Conservation (phyloP, 2,113 vertebrate species). For the Lates calcarifer region DNA sequence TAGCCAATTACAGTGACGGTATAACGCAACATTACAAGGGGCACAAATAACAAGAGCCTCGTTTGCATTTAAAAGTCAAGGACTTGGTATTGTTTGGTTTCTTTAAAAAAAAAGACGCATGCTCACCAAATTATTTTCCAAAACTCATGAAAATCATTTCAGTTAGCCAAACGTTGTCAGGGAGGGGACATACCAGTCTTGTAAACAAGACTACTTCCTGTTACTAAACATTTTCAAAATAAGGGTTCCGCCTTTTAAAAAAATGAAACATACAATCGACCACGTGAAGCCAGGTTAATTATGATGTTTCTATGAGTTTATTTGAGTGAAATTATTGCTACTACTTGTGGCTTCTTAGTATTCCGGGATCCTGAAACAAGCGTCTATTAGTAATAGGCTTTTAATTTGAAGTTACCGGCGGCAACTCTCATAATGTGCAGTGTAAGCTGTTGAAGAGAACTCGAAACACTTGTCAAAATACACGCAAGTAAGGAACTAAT, state of each 20-base stretch:
- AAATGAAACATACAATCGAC: background rate
- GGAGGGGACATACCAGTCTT: constrained; percentile 30
- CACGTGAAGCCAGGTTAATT: accelerated
- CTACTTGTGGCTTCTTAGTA: background rate
- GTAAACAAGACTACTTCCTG: constrained; percentile 69
- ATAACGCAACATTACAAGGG: background rate
- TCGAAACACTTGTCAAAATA: background rate
- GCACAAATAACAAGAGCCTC: too few relatives aligned
- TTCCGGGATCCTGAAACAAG: background rate
- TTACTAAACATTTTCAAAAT: constrained; percentile 55
- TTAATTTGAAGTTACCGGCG: constrained; percentile 65
- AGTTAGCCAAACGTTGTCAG: constrained; percentile 12
- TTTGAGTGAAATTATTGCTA: accelerated
- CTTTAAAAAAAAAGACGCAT: background rate
- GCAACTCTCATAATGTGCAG: background rate
- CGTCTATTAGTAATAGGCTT: background rate
- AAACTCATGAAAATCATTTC: constrained; percentile 25
- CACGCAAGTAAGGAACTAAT: background rate
- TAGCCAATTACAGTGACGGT: background rate
- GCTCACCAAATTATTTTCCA: constrained; percentile 29
- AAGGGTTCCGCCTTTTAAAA: background rate
- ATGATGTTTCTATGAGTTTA: accelerated
- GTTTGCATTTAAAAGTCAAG: accelerated
- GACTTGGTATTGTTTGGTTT: background rate
- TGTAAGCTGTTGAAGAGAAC: background rate